Conservation (phyloP, 2,113 vertebrate species). For the Microcebus jonahi region DNA sequence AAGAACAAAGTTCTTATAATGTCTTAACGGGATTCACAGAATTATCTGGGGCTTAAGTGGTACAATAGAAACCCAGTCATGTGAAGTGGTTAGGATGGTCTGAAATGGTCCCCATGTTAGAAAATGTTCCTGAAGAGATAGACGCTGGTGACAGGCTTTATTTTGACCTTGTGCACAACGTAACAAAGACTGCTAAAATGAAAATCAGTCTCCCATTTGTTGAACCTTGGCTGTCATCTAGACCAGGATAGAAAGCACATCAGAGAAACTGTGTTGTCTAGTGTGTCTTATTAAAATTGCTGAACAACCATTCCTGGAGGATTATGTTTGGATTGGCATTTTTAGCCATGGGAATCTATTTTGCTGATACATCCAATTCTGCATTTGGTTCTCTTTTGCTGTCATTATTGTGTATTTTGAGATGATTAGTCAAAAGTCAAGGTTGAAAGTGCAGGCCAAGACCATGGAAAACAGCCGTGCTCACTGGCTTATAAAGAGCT, state of each 20-base stretch:
- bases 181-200: background rate
- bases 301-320: background rate
- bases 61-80: background rate
- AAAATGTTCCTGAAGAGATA: background rate
- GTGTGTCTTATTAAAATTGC: background rate
- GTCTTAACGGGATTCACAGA: background rate
- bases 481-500: background rate
- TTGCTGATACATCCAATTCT: background rate
- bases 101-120: background rate
- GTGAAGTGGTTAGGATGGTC: background rate
- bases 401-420: background rate
- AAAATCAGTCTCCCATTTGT: background rate
- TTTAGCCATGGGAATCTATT: background rate
- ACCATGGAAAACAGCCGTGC: background rate
- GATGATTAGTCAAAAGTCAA: background rate
- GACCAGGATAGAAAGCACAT: background rate
- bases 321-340: background rate
- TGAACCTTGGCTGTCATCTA: background rate
- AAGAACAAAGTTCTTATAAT: background rate
- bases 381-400: background rate
- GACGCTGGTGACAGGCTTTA: background rate
- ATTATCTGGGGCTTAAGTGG: background rate
- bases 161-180: background rate
- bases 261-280: background rate
- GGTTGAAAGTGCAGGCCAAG: background rate